A percentile compares a stretch with the other conserved stretches of the same genome.
These are phyloP conservation scores for Gymnocheta viridis DNA, from an alignment of 2,888 invertebrate genomes.

Conservation along the genomic window DNA sequence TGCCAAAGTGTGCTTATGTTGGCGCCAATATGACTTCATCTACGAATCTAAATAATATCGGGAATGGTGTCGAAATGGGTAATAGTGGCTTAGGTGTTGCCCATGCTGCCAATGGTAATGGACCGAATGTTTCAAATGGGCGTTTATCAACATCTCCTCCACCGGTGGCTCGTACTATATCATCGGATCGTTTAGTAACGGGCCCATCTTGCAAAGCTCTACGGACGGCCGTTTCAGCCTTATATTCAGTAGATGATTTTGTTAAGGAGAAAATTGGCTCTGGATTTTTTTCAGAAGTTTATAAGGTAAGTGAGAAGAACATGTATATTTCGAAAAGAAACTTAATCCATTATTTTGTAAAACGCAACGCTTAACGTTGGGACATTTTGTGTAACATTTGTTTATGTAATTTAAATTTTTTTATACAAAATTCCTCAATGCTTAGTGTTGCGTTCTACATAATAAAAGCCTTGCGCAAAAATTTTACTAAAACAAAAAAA, in stretches of 20 bases:
- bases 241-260: constrained; percentile 97
- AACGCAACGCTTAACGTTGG: too few species aligned
- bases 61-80: constrained; percentile 8
- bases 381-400: too few species aligned
- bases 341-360: not conserved
- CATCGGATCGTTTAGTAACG: constrained; percentile 84
- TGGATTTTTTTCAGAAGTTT: constrained; percentile 98
- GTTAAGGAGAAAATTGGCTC: constrained; percentile 95
- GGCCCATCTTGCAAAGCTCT: constrained; percentile 94
- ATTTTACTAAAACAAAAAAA: too few species aligned
- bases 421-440: too few species aligned
- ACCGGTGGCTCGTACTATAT: constrained; percentile 79
- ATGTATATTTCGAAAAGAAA: not conserved
- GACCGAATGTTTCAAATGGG: constrained; percentile 20
- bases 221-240: constrained; percentile 93
- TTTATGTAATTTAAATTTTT: too few species aligned
- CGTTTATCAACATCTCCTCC: constrained; percentile 70
- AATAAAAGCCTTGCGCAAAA: too few species aligned
- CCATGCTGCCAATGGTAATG: constrained; percentile 39
- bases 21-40: constrained; percentile 56
- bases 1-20: constrained; percentile 61
- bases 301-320: constrained; percentile 89
- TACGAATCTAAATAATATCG: constrained; percentile 32
- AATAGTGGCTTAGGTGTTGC: not conserved
- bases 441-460: too few species aligned